Base-by-base conservation (phyloP, 2,888 invertebrate species). In the Zaprionus lineosus region DNA sequence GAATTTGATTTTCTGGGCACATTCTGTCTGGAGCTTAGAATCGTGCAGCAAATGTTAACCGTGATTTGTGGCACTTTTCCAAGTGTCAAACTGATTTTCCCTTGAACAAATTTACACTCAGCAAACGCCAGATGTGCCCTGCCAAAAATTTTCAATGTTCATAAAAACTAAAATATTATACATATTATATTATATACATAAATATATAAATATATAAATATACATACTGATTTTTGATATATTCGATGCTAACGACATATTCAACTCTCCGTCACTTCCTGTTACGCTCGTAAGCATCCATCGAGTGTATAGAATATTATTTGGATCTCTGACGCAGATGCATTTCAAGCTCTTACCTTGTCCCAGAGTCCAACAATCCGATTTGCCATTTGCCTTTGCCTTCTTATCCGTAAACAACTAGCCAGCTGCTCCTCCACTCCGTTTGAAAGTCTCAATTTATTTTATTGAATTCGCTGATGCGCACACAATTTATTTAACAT, bases 401-500 rank as follows among this genome's bases (percentile, higher is more conserved):
- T 18, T 46, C 37, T 21, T 34, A 55, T 57, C 29, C 48, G 37
- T n/a, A 18, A 26, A 47, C 33, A 40, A 40, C 41, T 29, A 40
- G 46, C 7, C 46, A 58, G 47, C 51, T 67, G 63, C 60, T 57
- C 61, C n/a, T n/a, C 52, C 41, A 36, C 62, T 70, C 44, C 46
- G 36, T 31, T 76, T 52, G 48, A 51, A 44, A 83, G 46, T 78
- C 61, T 52, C 75, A 71, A 78, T 82, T 82, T 73, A 61, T 67
- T 84, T 78, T 72, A 77, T 84, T 81, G 72, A 66, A 67, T 74
- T 43, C 74, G 66, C 29, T 47, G 74, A 36, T 64, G 74, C 67
- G 73, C 58, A 39, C 39, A 60, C 52, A 62, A 61, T 77, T 76
- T 81, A 70, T 66, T 84, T 79, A 70, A 62, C 46, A 73, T 70